Evolutionary conservation across 2,113 vertebrate genomes (phyloP), one percentile per base, ranked within the genome.

Genomic region (Speoplatyrhinus poulsoni): DNA sequence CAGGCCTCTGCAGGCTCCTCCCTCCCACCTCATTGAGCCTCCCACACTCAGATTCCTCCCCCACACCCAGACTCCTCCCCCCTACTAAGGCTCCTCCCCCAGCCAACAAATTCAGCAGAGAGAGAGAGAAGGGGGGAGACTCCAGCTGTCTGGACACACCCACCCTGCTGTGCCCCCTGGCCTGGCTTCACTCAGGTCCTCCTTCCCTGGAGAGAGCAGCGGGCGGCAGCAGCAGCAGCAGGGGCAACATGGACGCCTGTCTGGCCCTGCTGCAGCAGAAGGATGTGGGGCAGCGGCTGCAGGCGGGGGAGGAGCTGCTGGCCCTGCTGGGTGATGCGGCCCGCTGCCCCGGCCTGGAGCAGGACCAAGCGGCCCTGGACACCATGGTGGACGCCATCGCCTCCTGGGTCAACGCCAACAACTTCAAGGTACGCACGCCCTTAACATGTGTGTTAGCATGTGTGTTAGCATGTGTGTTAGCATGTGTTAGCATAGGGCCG

Each of bases 381-480:
- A 97, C 95, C 87, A 96, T 99, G 94, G 95, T 99, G 55, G 98
- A 99, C 63, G 96, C 95, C 77, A 93, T 99, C 12, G 96, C 96
- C 75, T 96, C 95, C 69, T 99, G 97, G 98, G 97, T 99, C 70
- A 99, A 98, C 92, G 98, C 94, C 77, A 98, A 96, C 92, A 96
- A 99, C 93, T 99, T 98, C 36, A 99, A 99, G 96, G 98, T 99
- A 92, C 94, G 87, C 1, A 6, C 12, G 9, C 10, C 12, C 12
- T 3, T 16, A 60, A 0, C 0, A 26, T 26, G 56, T 11, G 32
- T 10, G 12, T 48, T 4, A 3, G 36, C 36, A 41, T 8, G 36
- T 41, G 36, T 41, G 36, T 41, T 41, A 41, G 36, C 36, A 3
- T 41, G 36, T 41, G 6, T 41, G 4, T 19, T 19, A 19, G 19